Base-by-base conservation (phyloP, 2,113 vertebrate species). In the Hippocampus comes region DNA sequence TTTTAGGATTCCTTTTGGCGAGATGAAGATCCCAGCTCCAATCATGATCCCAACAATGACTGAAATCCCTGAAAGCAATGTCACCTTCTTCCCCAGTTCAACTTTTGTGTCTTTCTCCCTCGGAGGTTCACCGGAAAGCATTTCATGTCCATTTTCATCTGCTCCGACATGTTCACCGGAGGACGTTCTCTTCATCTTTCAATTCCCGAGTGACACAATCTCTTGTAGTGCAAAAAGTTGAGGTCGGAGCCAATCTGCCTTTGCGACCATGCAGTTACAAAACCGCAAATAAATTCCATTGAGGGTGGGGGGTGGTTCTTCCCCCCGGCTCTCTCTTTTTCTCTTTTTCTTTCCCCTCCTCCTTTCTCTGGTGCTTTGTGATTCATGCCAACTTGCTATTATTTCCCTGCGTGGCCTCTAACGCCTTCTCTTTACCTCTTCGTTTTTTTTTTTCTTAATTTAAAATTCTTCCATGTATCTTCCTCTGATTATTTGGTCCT, bases 11-110 rank as follows among this genome's bases (percentile, higher is more conserved):
- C 96, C 96, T 90, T 96, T 98, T 1, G 97, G 97, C 34, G 97
- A 95, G 86, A 99, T 98, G 92, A 99, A 99, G 90, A 99, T 97
- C 51, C 97, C 97, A 0, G 95, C 95, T 75, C 97, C 97, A 27
- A 99, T 96, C 88, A 99, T 96, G 74, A 94, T 98, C 43, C 97
- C 97, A 7, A 94, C 93, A 81, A 99, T 99, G 85, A 99, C 96
- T 74, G 96, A 95, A 79, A 97, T 91, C 1, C 97, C 97, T 63
- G 95, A 90, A 66, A 99, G 88, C 57, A 99, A 87, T 0, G 95
- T 98, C 72, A 99, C 94, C 79, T 99, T 97, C 91, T 94, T 96
- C 87, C 93, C 94, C 82, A 99, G 90, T 59, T 88, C 91, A 80
- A 99, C 95, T 70, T 90, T 94, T 30, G 63, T 87, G 63, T 72